Evolutionary conservation across 2,113 vertebrate species (phyloP).

Genomic region (Pandion haliaetus): DNA sequence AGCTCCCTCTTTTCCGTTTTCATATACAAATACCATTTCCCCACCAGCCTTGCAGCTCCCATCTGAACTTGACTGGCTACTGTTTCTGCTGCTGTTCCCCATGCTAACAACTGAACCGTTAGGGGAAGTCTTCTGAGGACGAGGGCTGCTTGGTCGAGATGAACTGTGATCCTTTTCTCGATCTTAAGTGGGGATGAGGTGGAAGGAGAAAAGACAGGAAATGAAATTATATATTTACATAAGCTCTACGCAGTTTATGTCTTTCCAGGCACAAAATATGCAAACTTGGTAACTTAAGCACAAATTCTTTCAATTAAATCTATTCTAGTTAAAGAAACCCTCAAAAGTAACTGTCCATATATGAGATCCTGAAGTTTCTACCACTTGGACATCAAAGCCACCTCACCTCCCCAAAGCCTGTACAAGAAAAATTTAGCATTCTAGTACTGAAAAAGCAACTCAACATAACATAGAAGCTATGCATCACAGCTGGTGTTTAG

Average conservation of each 20-base stretch:
- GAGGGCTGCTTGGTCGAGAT: constrained; percentile 91
- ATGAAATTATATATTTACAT: background rate
- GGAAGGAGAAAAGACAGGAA: background rate
- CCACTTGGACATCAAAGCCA: background rate
- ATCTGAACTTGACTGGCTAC: constrained; percentile 91
- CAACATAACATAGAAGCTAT: background rate
- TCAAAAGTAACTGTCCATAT: background rate
- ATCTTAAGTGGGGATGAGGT: constrained; percentile 64
- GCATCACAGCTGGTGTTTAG: background rate
- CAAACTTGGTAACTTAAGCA: background rate
- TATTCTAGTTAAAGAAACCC: background rate
- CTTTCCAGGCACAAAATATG: background rate
- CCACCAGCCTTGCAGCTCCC: constrained; percentile 87
- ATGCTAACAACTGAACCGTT: constrained; percentile 85
- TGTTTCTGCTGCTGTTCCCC: constrained; percentile 89
- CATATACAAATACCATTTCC: constrained; percentile 97
- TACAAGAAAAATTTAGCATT: background rate
- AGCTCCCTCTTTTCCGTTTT: constrained; percentile 89
- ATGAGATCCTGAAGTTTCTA: background rate
- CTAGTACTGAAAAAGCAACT: background rate
- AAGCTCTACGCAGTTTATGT: background rate
- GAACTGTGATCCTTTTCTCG: constrained; percentile 90
- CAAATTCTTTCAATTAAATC: background rate
- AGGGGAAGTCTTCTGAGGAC: constrained; percentile 90
- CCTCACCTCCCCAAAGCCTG: background rate